Evolutionary conservation across 2,113 vertebrate genomes (phyloP).

Genomic region (Mugil cephalus): DNA sequence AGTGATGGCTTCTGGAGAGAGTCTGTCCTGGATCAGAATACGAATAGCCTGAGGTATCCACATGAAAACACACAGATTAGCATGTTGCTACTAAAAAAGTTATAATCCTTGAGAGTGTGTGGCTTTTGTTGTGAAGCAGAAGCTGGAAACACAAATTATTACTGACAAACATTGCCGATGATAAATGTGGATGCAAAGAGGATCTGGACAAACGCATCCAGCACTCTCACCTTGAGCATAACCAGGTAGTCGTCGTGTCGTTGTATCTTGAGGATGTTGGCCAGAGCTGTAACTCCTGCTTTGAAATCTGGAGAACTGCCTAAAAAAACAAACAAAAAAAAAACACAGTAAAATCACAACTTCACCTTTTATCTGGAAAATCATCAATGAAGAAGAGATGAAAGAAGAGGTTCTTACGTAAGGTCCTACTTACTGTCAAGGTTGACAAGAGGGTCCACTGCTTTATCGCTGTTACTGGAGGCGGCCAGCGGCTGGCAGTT

Average conservation of each 20-base stretch:
- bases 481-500: constrained; percentile 86
- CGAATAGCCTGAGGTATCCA: constrained; percentile 88
- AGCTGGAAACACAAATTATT: too few relatives aligned
- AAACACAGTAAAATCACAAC: not conserved
- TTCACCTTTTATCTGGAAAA: too few relatives aligned
- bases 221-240: constrained; percentile 92
- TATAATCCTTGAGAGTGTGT: too few relatives aligned
- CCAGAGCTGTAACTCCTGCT: constrained; percentile 94
- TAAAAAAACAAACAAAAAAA: constrained; percentile 51
- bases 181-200: too few relatives aligned
- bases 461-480: constrained; percentile 84
- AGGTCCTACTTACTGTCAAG: constrained; percentile 88
- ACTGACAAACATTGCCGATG: too few relatives aligned
- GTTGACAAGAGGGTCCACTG: constrained; percentile 90
- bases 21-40: constrained; percentile 94
- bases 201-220: too few relatives aligned
- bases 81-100: too few relatives aligned
- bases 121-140: too few relatives aligned
- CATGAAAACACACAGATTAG: not conserved
- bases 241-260: constrained; percentile 96
- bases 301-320: constrained; percentile 96
- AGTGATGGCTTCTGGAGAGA: constrained; percentile 92
- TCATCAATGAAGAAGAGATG: not conserved
- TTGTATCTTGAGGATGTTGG: constrained; percentile 96
- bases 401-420: not conserved